Evolutionary conservation across 2,797 vertebrate genomes (phyloP), one percentile per base, ranked within the genome.

Genomic region (Menidia menidia): DNA sequence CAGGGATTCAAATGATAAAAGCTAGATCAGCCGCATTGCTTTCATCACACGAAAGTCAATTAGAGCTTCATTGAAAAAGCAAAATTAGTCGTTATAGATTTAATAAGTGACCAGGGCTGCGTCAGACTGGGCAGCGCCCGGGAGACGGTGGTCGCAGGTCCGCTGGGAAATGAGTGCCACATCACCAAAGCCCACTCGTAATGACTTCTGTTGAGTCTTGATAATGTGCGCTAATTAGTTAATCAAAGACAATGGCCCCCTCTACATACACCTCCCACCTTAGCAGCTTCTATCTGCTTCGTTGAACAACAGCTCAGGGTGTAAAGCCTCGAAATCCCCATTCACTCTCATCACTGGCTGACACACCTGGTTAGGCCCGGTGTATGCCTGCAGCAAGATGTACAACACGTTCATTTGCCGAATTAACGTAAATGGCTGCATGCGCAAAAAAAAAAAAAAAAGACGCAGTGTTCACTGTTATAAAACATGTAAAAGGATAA

Each of bases 171-270:
- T 93, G 89, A 88, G 71, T 6, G 65, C 73, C 73, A 82, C 80
- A 85, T 83, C 75, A 66, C 75, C 73, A 89, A 83, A 91, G 80
- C 87, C 89, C 82, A 80, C 63, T 77, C 68, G 85, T 95, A 94
- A 95, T 93, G 92, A 91, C 88, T 94, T 93, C 89, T 94, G 92
- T 94, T 95, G 92, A 92, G 92, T 85, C 92, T 89, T 91, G 92
- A 94, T 95, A 94, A 95, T 93, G 92, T 92, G 89, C 84, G 71
- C 87, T 95, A 95, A 95, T 95, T 94, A 90, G 91, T 93, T 94
- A 93, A 94, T 95, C 93, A 93, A 92, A 93, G 90, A 91, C 90
- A 91, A 89, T 81, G 85, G 82, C 79, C 81, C 79, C 81, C 84
- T 76, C 74, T 80, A 83, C 88, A 86, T 81, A 88, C 84, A 86